These are phyloP conservation scores for Melanotaenia maccullochi DNA, from an alignment of 2,797 vertebrate species.

Conservation along the genomic window DNA sequence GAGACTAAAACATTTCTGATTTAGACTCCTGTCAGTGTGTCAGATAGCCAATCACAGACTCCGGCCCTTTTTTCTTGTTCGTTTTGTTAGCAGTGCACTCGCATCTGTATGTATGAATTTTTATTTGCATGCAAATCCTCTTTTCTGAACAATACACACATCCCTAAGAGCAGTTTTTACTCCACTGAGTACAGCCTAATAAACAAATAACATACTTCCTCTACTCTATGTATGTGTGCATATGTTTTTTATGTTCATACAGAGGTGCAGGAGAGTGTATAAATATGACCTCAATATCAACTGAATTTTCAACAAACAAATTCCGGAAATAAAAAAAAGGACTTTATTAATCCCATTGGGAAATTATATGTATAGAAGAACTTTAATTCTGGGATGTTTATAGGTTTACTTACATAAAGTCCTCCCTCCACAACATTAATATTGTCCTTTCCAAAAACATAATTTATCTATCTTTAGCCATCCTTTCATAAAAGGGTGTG, in stretches of 20 bases:
- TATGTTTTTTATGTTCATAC: neutral
- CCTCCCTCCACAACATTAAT: too few relatives aligned
- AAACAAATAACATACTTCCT: conserved; percentile 20
- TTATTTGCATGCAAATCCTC: conserved; percentile 59
- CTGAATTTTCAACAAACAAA: neutral
- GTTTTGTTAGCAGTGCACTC: conserved; percentile 28
- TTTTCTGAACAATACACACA: conserved; percentile 49
- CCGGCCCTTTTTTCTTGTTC: conserved; percentile 18
- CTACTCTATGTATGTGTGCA: conserved; percentile 6
- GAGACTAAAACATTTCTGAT: conserved; percentile 29
- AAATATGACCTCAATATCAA: neutral
- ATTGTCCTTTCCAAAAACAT: too few relatives aligned
- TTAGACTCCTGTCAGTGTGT: conserved; percentile 27
- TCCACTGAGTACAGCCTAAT: conserved; percentile 22
- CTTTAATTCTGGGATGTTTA: too few relatives aligned
- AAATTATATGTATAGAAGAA: too few relatives aligned
- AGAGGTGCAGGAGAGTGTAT: neutral
- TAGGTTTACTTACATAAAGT: too few relatives aligned
- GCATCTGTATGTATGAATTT: conserved; percentile 58
- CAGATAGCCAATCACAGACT: conserved; percentile 31
- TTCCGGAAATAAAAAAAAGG: neutral
- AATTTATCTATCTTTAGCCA: too few relatives aligned
- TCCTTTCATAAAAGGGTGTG: too few relatives aligned
- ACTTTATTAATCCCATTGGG: too few relatives aligned
- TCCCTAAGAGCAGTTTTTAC: conserved; percentile 32